Evolutionary conservation across 2,797 vertebrate genomes (phyloP).

Genomic region (Aselliscus stoliczkanus): DNA sequence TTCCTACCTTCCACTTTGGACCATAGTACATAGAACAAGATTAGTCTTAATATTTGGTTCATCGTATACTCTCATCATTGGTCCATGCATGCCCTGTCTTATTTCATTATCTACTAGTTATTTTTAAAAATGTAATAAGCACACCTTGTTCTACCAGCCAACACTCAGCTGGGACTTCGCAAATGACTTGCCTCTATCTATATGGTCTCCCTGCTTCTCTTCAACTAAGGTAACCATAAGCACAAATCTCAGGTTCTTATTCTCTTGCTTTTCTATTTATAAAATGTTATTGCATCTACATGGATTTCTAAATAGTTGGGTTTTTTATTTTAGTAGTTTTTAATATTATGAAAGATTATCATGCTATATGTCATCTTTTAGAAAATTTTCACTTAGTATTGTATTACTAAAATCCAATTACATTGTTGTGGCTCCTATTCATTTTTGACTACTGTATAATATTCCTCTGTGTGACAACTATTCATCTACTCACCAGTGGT

Average conservation of each 20-base stretch:
- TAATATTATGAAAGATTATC: background rate
- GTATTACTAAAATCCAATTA: background rate
- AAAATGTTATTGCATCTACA: background rate
- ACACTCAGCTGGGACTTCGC: background rate
- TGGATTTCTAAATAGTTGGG: background rate
- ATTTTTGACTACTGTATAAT: background rate
- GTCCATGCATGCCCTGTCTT: background rate
- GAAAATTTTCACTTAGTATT: background rate
- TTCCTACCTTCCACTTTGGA: background rate
- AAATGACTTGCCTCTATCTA: background rate
- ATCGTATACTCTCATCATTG: background rate
- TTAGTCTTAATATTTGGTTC: background rate
- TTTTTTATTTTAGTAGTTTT: background rate
- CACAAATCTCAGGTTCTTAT: background rate
- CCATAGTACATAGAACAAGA: background rate
- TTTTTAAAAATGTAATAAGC: background rate
- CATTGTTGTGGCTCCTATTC: background rate
- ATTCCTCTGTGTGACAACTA: background rate
- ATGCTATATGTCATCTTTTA: background rate
- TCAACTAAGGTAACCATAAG: background rate
- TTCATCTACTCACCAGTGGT: background rate
- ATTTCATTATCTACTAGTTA: background rate
- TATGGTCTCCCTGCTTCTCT: background rate
- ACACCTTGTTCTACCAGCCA: background rate
- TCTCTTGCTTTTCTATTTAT: background rate